A percentile compares a stretch with the other conserved stretches of the same genome.
These are phyloP conservation scores for Macheiramphus alcinus DNA, from an alignment of 2,113 vertebrate genomes.

Conservation along the genomic window DNA sequence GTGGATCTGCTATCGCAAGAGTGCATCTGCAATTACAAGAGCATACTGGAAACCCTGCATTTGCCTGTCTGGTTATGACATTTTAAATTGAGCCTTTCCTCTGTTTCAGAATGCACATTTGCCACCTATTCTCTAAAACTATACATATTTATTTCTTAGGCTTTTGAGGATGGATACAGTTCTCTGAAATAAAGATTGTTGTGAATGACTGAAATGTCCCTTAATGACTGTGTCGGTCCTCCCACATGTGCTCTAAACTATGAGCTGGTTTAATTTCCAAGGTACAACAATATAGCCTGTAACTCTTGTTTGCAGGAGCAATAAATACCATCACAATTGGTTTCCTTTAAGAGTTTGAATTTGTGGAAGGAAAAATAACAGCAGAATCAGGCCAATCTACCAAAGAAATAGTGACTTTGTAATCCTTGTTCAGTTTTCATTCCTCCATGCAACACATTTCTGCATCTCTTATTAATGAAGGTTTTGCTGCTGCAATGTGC, in stretches of 20 bases:
- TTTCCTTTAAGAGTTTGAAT: not conserved
- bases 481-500: not conserved
- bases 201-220: not conserved
- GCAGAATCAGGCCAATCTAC: not conserved
- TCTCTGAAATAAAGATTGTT: not conserved
- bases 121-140: not conserved
- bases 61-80: conserved; percentile 1
- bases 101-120: not conserved
- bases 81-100: conserved; percentile 10
- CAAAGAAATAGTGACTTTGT: not conserved
- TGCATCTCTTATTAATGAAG: conserved; percentile 8
- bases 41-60: not conserved
- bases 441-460: not conserved
- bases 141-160: not conserved
- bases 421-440: not conserved
- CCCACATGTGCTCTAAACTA: not conserved
- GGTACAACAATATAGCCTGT: not conserved
- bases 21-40: not conserved
- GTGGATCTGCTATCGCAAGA: not conserved
- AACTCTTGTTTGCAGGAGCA: not conserved
- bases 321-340: not conserved
- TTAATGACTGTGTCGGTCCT: not conserved
- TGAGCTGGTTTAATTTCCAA: not conserved
- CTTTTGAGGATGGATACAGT: not conserved
- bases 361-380: not conserved